phyloP scores from a whole-genome alignment of 2,797 vertebrate genomes.

The Phyllotis vaccarum region DNA sequence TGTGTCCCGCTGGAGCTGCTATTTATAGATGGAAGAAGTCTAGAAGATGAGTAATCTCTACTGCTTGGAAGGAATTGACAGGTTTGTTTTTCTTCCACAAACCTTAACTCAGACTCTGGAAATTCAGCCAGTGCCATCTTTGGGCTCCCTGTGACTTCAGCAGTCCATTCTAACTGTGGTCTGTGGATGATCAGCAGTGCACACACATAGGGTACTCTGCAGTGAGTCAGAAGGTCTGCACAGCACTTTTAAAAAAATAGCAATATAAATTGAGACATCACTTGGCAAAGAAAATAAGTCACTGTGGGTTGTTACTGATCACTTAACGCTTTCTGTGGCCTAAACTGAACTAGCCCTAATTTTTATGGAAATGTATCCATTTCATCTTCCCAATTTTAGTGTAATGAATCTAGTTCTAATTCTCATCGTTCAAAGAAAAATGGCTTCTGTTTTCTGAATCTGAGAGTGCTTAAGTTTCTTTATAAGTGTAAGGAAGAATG shows the following conservation, averaged over 20 bases:
- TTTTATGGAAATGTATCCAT: background rate
- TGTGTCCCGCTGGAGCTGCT: background rate
- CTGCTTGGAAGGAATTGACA: background rate
- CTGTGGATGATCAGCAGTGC: background rate
- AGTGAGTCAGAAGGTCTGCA: background rate
- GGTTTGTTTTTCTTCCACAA: background rate
- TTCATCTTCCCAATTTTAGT: background rate
- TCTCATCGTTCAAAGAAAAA: background rate
- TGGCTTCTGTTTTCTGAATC: background rate
- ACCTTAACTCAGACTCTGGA: background rate
- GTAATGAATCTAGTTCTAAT: background rate
- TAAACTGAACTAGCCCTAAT: background rate
- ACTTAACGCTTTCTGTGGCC: constrained; percentile 18
- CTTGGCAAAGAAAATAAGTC: background rate
- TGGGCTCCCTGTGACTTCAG: background rate
- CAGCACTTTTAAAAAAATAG: background rate
- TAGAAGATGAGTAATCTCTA: background rate
- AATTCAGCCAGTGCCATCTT: background rate
- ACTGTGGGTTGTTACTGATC: background rate
- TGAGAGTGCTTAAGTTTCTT: background rate
- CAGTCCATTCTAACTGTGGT: background rate
- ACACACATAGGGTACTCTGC: background rate
- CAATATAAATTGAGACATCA: background rate
- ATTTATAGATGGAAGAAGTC: background rate
- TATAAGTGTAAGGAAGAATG: background rate